phyloP scores from a whole-genome alignment of 2,797 vertebrate genomes.

The Catostomus latipinnis region DNA sequence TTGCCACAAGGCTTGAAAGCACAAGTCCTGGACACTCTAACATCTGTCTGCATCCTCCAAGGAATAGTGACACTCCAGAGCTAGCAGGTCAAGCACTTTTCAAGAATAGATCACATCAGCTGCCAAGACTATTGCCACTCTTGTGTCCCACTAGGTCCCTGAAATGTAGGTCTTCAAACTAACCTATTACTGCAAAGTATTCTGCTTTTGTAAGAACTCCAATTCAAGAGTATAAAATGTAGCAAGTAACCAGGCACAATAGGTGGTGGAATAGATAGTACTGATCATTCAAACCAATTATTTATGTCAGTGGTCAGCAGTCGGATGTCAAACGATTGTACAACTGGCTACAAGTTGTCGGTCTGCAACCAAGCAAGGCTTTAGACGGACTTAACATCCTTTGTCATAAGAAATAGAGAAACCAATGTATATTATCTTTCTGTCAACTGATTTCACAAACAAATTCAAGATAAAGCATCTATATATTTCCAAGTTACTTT shows the following conservation, averaged over 20 bases:
- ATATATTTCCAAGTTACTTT: too few relatives aligned
- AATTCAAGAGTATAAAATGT: slow-evolving; percentile 59
- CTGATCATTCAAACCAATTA: slow-evolving; percentile 73
- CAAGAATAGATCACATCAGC: slow-evolving; percentile 68
- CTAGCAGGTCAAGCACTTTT: slow-evolving; percentile 73
- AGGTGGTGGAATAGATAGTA: slow-evolving; percentile 62
- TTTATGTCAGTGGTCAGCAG: slow-evolving; percentile 58
- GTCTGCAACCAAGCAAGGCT: neutral
- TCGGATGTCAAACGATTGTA: slow-evolving; percentile 5
- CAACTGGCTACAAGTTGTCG: slow-evolving; percentile 5
- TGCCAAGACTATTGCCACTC: slow-evolving; percentile 68
- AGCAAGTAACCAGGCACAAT: neutral
- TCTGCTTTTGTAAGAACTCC: slow-evolving; percentile 58
- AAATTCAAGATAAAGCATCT: neutral
- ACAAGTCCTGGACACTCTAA: slow-evolving; percentile 67
- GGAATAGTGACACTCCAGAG: slow-evolving; percentile 64
- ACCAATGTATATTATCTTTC: neutral
- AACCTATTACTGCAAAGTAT: slow-evolving; percentile 66
- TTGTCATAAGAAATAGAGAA: neutral
- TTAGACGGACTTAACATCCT: neutral
- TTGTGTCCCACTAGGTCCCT: slow-evolving; percentile 58
- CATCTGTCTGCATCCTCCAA: slow-evolving; percentile 67
- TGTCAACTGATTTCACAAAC: neutral
- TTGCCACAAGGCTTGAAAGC: slow-evolving; percentile 68
- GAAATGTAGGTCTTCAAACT: slow-evolving; percentile 59